Base-by-base conservation (phyloP, 2,888 invertebrate genomes). In the Gisinianus flammeolus region DNA sequence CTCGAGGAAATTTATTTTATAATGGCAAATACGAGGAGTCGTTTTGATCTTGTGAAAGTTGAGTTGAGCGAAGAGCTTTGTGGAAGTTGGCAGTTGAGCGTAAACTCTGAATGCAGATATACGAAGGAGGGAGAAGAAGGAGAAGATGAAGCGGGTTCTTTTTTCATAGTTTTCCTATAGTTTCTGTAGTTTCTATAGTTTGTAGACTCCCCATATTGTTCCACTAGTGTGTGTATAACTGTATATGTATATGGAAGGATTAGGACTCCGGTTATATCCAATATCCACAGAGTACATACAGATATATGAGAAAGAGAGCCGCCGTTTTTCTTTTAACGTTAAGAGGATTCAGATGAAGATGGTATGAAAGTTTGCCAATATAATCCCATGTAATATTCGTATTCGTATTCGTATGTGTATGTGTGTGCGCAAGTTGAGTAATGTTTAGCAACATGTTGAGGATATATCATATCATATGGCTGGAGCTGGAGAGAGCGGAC, bases 361-460 rank as follows among this genome's bases (percentile, higher is more conserved):
- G 67, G 68, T 72, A 77, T 79, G 79, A 81, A 81, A 81, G 79
- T 81, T 81, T 81, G 77, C 73, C 81, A 81, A 81, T 79, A 79
- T 81, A 79, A 79, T 77, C 81, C 76, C n/a, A 28, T 44, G 19
- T 44, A 44, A 44, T 44, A 16, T 44, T 44, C 44, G n/a, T n/a
- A n/a, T n/a, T n/a, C n/a, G n/a, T n/a, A n/a, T n/a, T n/a, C n/a
- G 28, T 26, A 74, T 64, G 19, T 44, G 44, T 2, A 44, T 44
- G 12, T 44, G 12, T 44, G 44, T 44, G 44, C 44, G 12, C 44
- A 6, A 19, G 73, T 73, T 73, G 73, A 73, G 62, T 73, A 73
- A 73, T 73, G 73, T 73, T 58, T n/a, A n/a, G n/a, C n/a, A n/a
- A n/a, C n/a, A n/a, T n/a, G n/a, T 16, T 44, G 8, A 12, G 52